phyloP scores from a whole-genome alignment of 64 coral and sea anemone species.

The Montipora capricornis region DNA sequence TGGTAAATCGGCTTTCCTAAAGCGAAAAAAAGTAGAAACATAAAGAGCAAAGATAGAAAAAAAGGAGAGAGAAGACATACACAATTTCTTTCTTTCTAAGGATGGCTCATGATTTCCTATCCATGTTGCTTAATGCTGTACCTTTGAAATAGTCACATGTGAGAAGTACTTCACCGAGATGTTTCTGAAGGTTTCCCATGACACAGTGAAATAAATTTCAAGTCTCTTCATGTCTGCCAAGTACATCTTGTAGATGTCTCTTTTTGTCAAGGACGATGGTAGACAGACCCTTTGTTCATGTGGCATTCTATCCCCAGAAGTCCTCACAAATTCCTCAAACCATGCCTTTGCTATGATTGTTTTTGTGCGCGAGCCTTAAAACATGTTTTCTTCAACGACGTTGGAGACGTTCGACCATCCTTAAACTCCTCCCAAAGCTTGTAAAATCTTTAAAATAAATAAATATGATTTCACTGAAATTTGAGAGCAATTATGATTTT shows the following conservation, averaged over 20 bases:
- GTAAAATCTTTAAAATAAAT: neutral
- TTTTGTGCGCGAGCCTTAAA: neutral
- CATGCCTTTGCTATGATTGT: neutral
- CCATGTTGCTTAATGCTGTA: neutral
- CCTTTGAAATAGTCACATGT: constrained; percentile 35
- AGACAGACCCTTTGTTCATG: constrained; percentile 11
- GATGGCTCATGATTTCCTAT: too few species aligned
- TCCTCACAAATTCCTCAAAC: constrained; percentile 9
- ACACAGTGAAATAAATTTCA: neutral
- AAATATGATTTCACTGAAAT: too few species aligned
- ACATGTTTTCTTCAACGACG: neutral
- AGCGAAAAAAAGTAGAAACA: neutral
- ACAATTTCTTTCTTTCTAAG: neutral
- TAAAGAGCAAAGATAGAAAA: neutral
- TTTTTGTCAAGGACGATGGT: constrained; percentile 13
- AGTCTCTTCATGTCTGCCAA: neutral
- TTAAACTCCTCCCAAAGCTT: neutral
- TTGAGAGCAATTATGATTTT: too few species aligned
- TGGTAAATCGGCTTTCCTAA: constrained; percentile 11
- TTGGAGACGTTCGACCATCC: constrained; percentile 3
- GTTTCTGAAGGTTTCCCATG: neutral
- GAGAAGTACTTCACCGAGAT: constrained; percentile 14
- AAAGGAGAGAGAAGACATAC: neutral
- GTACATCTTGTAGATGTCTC: constrained; percentile 19
- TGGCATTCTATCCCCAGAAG: constrained; percentile 21